phyloP scores from a whole-genome alignment of 2,888 invertebrate genomes.

The Priocnemis perturbator region DNA sequence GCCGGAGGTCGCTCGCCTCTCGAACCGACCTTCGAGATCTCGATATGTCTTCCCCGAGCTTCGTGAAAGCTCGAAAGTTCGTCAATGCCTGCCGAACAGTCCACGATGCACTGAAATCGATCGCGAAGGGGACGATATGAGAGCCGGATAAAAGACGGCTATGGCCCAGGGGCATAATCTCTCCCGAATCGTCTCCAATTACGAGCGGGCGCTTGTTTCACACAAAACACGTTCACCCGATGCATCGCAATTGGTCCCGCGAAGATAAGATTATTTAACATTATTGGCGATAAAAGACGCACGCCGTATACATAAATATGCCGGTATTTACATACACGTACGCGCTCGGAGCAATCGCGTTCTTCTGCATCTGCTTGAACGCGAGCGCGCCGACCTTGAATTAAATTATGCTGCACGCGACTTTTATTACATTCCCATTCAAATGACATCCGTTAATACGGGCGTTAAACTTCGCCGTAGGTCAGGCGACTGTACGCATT shows the following conservation, averaged over 20 bases:
- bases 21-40: slow-evolving; percentile 48
- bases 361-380: slow-evolving; percentile 38
- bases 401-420: slow-evolving; percentile 54
- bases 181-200: no score
- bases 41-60: slow-evolving; percentile 10
- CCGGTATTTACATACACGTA: slow-evolving; percentile 17
- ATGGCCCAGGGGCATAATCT: no score
- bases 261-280: slow-evolving; percentile 11
- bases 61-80: no score
- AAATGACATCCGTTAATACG: slow-evolving; percentile 57
- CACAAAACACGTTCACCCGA: no score
- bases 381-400: slow-evolving; percentile 53
- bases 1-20: slow-evolving; percentile 51
- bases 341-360: slow-evolving; percentile 26
- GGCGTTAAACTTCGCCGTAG: slow-evolving; percentile 51
- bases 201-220: no score
- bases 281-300: slow-evolving; percentile 29
- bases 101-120: neutral
- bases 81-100: no score
- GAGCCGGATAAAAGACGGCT: no score
- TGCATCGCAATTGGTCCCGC: no score
- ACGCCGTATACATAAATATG: slow-evolving; percentile 27
- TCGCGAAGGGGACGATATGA: no score
- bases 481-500: slow-evolving; percentile 37
- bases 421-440: slow-evolving; percentile 59